Percentiles rank a stretch among this genome's conserved stretches.
These are phyloP conservation scores for Dryobota labecula DNA, from an alignment of 2,888 invertebrate species.

Conservation along the genomic window DNA sequence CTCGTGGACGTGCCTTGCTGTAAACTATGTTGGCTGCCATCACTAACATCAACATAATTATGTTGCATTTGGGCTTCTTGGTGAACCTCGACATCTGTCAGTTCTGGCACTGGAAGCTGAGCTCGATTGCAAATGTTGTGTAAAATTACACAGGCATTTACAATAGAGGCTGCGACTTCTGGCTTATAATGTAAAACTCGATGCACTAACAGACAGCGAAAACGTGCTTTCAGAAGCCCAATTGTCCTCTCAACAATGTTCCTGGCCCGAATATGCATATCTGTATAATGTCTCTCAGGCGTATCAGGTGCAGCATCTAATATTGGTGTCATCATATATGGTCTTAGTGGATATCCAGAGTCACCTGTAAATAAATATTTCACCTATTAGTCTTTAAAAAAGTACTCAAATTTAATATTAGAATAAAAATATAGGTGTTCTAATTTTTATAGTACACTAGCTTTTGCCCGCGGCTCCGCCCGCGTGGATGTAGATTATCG, in stretches of 20 bases:
- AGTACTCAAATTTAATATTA: too few relatives aligned
- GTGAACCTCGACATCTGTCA: neutral
- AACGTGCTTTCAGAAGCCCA: neutral
- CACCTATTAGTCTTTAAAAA: too few relatives aligned
- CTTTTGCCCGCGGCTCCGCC: too few relatives aligned
- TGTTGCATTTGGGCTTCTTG: constrained; percentile 1
- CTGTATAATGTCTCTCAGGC: constrained; percentile 6
- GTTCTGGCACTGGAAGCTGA: neutral
- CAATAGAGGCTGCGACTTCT: neutral
- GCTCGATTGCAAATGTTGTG: neutral
- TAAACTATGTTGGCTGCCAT: too few relatives aligned
- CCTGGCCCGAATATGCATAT: neutral
- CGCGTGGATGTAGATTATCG: too few relatives aligned
- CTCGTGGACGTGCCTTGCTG: too few relatives aligned
- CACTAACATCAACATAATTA: too few relatives aligned
- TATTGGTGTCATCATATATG: neutral
- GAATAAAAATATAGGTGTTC: too few relatives aligned
- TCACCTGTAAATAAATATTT: neutral
- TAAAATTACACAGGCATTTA: neutral
- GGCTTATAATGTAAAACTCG: neutral
- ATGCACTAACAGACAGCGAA: neutral
- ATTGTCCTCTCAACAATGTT: constrained; percentile 6
- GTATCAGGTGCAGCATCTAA: neutral
- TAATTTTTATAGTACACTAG: too few relatives aligned
- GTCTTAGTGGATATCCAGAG: neutral